Evolutionary conservation across 37 sponge, comb jelly and placozoan genomes (phyloP), one percentile per base, ranked within the genome.

Genomic region (Spongilla lacustris): DNA sequence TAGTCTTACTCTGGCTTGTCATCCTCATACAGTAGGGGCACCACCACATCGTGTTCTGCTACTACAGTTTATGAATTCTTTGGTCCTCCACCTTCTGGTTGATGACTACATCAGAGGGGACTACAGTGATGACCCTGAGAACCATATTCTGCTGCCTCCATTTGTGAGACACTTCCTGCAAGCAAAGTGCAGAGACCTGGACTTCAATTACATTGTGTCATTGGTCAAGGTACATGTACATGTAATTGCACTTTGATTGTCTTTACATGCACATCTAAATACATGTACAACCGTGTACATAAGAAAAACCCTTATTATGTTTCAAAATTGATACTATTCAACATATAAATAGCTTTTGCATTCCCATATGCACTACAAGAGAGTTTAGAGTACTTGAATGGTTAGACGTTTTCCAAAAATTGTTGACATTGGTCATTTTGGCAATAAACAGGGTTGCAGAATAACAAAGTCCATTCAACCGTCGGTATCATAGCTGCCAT

Each of bases 91-190:
- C 32, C 81, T 90, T 35, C 71, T 90, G 26, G 86, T 90, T 19
- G 81, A 80, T 34, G 81, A 85, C 27, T 85, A 90, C 76, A 81
- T 75, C 37, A 67, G 71, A 12, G 86, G 86, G 22, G 38, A 27
- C 4, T 30, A 10, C 25, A 26, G 33, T 21, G 80, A 50, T 25
- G 23, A 36, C 30, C 72, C 69, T n/a, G 31, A 79, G 9, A 71
- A 72, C 29, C 50, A 26, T 12, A 70, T 90, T 4, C 25, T 41
- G 3, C 71, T 88, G 13, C 94, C 94, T 21, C 70, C 85, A 5
- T 90, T 87, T 85, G 91, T 94, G 0, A 67, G 31, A 25, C 88
- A 90, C 58, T 81, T 41, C 79, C 88, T 94, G 25, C 77, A 81
- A 19, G 84, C 91, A 11, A 87, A 85, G 66, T 76, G 91, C 31